phyloP scores from a whole-genome alignment of 2,888 invertebrate species.

The Metopia argyrocephala region DNA sequence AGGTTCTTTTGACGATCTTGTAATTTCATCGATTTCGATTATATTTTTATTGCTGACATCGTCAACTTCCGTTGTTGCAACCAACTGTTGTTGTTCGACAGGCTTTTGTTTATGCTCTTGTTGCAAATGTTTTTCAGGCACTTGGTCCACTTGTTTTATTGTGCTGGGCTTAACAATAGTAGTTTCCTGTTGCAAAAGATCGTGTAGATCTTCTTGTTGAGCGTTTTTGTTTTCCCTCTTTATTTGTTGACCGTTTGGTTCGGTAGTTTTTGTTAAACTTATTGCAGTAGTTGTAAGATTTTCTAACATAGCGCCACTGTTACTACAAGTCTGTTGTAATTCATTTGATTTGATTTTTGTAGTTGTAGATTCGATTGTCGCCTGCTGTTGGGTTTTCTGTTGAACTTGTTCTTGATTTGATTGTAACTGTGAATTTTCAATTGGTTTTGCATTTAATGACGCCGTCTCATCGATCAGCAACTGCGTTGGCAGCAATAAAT shows the following conservation, averaged over 20 bases:
- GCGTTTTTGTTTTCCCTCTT: slow-evolving; percentile 11
- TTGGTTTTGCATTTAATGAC: slow-evolving; percentile 58
- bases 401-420: slow-evolving; percentile 21
- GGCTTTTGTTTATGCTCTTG: background rate
- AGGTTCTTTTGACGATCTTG: slow-evolving; percentile 40
- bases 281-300: slow-evolving; percentile 48
- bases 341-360: slow-evolving; percentile 55
- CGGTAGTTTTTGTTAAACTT: slow-evolving; percentile 71
- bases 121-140: slow-evolving; percentile 1
- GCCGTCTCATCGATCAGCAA: slow-evolving; percentile 66
- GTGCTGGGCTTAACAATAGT: slow-evolving; percentile 67
- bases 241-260: slow-evolving; percentile 67
- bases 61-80: slow-evolving; percentile 31
- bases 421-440: slow-evolving; percentile 46
- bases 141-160: slow-evolving; percentile 46
- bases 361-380: slow-evolving; percentile 53
- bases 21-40: slow-evolving; percentile 23
- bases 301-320: slow-evolving; percentile 60
- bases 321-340: slow-evolving; percentile 33
- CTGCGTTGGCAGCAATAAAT: slow-evolving; percentile 64
- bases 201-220: slow-evolving; percentile 30
- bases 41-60: slow-evolving; percentile 7
- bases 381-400: slow-evolving; percentile 12
- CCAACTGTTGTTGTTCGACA: slow-evolving; percentile 45
- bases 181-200: slow-evolving; percentile 69